Percentiles rank a stretch among this genome's conserved stretches.
These are phyloP conservation scores for Pseudonaja textilis DNA, from an alignment of 2,113 vertebrate species.

Conservation along the genomic window DNA sequence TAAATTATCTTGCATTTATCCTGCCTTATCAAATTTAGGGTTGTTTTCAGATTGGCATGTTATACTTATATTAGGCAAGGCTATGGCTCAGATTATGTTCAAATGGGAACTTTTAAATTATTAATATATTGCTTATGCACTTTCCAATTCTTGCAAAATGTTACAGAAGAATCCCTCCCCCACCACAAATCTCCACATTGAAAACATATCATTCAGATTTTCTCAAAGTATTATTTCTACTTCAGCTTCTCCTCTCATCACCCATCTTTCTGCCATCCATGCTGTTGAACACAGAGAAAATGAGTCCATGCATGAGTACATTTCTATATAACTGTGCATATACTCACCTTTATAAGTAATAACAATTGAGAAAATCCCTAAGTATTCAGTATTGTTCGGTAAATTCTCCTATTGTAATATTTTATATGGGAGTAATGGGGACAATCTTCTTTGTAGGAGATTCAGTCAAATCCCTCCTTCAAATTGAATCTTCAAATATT, in stretches of 20 bases:
- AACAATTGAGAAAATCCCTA: neutral
- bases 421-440: neutral
- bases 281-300: neutral
- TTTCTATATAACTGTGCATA: neutral
- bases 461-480: neutral
- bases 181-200: neutral
- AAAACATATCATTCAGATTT: neutral
- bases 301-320: neutral
- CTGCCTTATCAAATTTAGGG: slow-evolving; percentile 28
- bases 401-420: neutral
- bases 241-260: neutral
- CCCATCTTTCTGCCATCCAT: neutral
- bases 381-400: neutral
- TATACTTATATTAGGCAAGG: neutral
- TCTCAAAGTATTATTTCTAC: neutral
- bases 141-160: neutral
- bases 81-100: neutral
- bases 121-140: neutral
- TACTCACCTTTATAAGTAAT: neutral
- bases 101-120: neutral
- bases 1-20: slow-evolving; percentile 29
- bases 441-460: neutral
- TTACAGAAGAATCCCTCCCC: neutral
- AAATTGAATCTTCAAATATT: neutral
- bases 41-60: neutral